Base-by-base conservation (phyloP, 2,797 vertebrate species). In the Molossus alvarezi region DNA sequence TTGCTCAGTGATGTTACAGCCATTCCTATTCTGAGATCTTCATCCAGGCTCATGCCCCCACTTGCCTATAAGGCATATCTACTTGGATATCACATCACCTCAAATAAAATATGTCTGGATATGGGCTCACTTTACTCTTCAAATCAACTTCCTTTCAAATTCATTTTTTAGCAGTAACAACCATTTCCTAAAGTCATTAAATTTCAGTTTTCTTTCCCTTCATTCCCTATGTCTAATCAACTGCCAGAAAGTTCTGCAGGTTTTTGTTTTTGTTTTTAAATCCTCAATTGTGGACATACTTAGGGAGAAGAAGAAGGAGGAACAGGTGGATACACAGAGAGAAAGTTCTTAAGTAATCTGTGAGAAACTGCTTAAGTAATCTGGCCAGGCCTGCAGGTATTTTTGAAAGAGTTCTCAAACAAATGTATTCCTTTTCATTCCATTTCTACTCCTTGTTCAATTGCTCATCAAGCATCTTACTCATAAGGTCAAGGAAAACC, bases 121-220 rank as follows among this genome's bases (percentile, higher is more conserved):
- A 71, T 64, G 21, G 37, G 69, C 13, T 81, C 4, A 53, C 17
- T 75, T 91, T 69, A 91, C 29, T n/a, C 11, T 89, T 41, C 37
- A 71, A n/a, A 48, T 64, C n/a, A 79, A 67, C 12, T 75, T 94
- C 29, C 48, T 91, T 90, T 90, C 20, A 97, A 75, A 13, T 77
- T 89, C 33, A 45, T 55, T 91, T 94, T 11, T 86, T 83, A 48
- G 5, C 37, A 4, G 9, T 37, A 71, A 95, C 25, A 90, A 79
- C 45, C 29, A 37, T 90, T 79, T 92, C 51, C 29, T 25, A 14
- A 37, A 14, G 23, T 83, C 20, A 77, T 73, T 71, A 55, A 51
- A 71, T 77, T 90, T 57, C n/a, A 64, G 25, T 72, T 23, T n/a
- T 55, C 18, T 33, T 1, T 5, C n/a, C 21, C 0, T 69, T 81